A percentile compares a stretch with the other conserved stretches of the same genome.
Conservation (phyloP, 2,888 invertebrate species). For the Agrotis ipsilon region DNA sequence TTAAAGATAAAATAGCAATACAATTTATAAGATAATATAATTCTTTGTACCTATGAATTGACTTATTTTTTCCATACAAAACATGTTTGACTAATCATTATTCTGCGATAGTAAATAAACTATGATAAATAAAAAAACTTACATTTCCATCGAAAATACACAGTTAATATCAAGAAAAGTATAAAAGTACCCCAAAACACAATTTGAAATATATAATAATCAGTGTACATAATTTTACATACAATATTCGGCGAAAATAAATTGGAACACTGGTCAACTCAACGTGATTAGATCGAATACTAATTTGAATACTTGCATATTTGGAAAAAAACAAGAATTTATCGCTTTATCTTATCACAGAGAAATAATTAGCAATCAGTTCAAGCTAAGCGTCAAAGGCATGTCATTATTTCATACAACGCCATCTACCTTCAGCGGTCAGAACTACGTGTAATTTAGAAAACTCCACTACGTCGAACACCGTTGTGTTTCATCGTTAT, state of each 20-base stretch:
- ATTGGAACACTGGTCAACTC: slow-evolving; percentile 1
- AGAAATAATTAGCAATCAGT: slow-evolving; percentile 34
- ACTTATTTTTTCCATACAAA: no score
- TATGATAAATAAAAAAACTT: slow-evolving; percentile 25
- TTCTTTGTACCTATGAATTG: no score
- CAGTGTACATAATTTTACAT: slow-evolving; percentile 20
- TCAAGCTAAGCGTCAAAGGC: neutral
- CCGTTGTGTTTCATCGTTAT: neutral
- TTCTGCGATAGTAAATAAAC: neutral
- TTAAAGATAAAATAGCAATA: neutral
- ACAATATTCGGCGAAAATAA: neutral
- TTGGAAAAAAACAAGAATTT: slow-evolving; percentile 22
- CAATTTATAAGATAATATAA: no score
- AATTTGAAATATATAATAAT: slow-evolving; percentile 47
- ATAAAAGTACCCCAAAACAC: slow-evolving; percentile 39
- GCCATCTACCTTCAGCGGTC: slow-evolving; percentile 19
- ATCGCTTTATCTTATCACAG: slow-evolving; percentile 43
- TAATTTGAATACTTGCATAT: slow-evolving; percentile 19
- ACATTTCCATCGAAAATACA: slow-evolving; percentile 34
- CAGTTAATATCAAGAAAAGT: slow-evolving; percentile 2
- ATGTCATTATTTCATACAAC: neutral
- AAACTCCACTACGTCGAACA: no score
- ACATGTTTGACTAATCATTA: neutral
- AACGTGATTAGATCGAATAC: slow-evolving; percentile 12
- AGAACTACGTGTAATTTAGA: neutral